Evolutionary conservation across 2,113 vertebrate species (phyloP).

Genomic region (Litocranius walleri): DNA sequence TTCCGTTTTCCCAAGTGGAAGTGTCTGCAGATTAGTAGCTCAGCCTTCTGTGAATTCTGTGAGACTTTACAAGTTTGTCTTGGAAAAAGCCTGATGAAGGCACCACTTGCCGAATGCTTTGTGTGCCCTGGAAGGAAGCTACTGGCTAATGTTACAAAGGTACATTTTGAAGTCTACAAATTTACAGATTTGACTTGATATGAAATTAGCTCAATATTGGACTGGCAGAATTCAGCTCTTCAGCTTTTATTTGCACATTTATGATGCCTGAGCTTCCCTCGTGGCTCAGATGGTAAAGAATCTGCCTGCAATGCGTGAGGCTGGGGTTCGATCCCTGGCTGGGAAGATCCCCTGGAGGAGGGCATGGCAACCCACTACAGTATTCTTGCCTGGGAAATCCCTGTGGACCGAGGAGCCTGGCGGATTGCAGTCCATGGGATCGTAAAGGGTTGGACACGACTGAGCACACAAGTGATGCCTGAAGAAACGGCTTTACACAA

Average conservation of each 20-base stretch:
- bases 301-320: not conserved
- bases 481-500: not conserved
- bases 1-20: not conserved
- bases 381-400: not conserved
- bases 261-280: not conserved
- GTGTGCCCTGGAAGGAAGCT: not conserved
- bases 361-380: not conserved
- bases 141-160: not conserved
- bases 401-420: not conserved
- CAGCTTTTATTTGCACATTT: not conserved
- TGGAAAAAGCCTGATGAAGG: not conserved
- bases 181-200: not conserved
- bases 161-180: not conserved
- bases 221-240: not conserved
- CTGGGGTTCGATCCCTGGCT: not conserved
- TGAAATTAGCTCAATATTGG: not conserved
- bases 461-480: not conserved
- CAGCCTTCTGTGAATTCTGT: not conserved
- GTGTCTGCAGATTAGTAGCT: not conserved
- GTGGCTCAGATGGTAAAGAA: not conserved
- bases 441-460: rapidly evolving
- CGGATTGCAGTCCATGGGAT: not conserved
- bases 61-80: not conserved
- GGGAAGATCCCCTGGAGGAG: not conserved
- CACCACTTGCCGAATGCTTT: not conserved